phyloP scores from a whole-genome alignment of 2,888 invertebrate genomes.

The Apodemia mormo region DNA sequence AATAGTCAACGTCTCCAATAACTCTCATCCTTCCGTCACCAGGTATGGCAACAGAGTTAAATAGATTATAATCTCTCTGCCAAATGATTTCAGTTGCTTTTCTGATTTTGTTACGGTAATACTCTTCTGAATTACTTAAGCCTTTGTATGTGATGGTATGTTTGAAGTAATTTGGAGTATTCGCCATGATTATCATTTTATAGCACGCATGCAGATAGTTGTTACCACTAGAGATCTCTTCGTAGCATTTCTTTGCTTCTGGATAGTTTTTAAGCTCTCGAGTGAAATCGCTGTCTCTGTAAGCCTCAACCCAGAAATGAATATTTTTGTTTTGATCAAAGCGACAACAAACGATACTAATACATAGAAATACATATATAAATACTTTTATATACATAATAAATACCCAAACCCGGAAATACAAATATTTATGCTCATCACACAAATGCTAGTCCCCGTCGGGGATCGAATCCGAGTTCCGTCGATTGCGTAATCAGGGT shows the following conservation, averaged over 20 bases:
- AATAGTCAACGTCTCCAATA: slow-evolving; percentile 56
- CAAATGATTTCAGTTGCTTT: neutral
- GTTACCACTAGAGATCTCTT: slow-evolving; percentile 79
- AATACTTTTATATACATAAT: too few species aligned
- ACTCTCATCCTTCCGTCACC: slow-evolving; percentile 70
- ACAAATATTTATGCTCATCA: too few species aligned
- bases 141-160: slow-evolving; percentile 76
- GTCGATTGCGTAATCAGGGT: too few species aligned
- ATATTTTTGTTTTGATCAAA: slow-evolving; percentile 74
- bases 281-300: slow-evolving; percentile 74
- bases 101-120: neutral
- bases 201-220: slow-evolving; percentile 81
- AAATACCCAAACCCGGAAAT: too few species aligned
- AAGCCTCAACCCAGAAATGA: slow-evolving; percentile 65
- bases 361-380: too few species aligned
- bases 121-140: slow-evolving; percentile 2
- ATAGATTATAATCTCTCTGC: neutral
- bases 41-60: slow-evolving; percentile 27
- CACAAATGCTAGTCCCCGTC: too few species aligned
- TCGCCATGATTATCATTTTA: slow-evolving; percentile 76
- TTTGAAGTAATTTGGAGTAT: slow-evolving; percentile 76
- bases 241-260: slow-evolving; percentile 69
- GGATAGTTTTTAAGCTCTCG: slow-evolving; percentile 71
- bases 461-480: too few species aligned
- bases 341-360: too few species aligned